Conservation (phyloP, 2,888 invertebrate genomes). For the Chloroclysta siterata region DNA sequence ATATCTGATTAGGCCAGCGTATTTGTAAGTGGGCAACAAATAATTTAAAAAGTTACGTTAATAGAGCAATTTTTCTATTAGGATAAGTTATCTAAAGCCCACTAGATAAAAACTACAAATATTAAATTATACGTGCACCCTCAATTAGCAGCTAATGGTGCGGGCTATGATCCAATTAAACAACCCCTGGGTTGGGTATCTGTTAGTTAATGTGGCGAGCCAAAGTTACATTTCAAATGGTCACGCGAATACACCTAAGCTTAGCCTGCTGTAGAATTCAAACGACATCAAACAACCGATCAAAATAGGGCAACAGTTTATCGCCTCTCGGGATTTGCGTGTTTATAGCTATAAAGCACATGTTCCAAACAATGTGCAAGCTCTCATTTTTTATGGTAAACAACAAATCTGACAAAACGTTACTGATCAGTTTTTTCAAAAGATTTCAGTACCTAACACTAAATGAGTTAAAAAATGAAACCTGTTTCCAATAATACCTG, state of each 20-base stretch:
- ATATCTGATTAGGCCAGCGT: neutral
- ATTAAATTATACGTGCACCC: slow-evolving; percentile 45
- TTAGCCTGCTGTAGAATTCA: neutral
- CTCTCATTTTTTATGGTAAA: slow-evolving; percentile 30
- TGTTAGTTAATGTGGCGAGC: slow-evolving; percentile 46
- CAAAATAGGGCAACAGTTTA: slow-evolving; percentile 39
- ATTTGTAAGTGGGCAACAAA: slow-evolving; percentile 8
- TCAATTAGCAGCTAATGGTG: slow-evolving; percentile 67
- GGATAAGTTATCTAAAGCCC: slow-evolving; percentile 18
- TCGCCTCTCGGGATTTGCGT: slow-evolving; percentile 52
- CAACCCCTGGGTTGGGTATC: slow-evolving; percentile 45
- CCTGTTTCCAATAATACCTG: neutral
- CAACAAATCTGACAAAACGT: slow-evolving; percentile 41
- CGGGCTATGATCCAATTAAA: slow-evolving; percentile 73
- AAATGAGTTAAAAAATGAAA: neutral
- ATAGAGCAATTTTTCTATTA: slow-evolving; percentile 29
- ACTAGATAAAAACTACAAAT: slow-evolving; percentile 22
- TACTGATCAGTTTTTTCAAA: neutral
- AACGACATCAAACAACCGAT: neutral
- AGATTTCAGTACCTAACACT: neutral
- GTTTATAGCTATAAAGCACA: slow-evolving; percentile 58
- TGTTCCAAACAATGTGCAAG: slow-evolving; percentile 46
- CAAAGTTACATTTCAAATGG: slow-evolving; percentile 22
- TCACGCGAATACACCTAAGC: slow-evolving; percentile 3
- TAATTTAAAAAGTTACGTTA: slow-evolving; percentile 23